Conservation (phyloP, 2,797 vertebrate species). For the Danio choprae region DNA sequence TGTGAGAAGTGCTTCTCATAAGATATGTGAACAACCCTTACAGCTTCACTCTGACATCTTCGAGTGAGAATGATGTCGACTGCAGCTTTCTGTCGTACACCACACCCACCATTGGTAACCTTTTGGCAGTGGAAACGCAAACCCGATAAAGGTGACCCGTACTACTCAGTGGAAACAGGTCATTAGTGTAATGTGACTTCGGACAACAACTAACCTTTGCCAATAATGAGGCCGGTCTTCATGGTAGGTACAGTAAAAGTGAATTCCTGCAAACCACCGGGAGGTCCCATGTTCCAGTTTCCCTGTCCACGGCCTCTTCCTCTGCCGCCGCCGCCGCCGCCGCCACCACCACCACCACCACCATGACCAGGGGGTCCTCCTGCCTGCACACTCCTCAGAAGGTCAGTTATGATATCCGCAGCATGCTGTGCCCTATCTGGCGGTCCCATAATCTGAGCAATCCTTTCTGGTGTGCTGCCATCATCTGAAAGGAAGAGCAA, state of each 20-base stretch:
- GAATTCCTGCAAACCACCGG: slow-evolving; percentile 97
- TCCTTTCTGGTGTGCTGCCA: slow-evolving; percentile 94
- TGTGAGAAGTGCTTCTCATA: no score
- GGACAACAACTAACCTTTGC: slow-evolving; percentile 83
- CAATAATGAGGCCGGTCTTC: slow-evolving; percentile 98
- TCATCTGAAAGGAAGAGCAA: slow-evolving; percentile 82
- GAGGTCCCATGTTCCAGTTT: slow-evolving; percentile 99
- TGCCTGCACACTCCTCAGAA: slow-evolving; percentile 95
- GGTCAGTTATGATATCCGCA: slow-evolving; percentile 95
- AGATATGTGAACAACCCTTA: no score
- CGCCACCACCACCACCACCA: background rate
- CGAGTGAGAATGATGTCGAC: no score
- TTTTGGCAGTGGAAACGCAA: no score
- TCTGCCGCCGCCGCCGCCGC: slow-evolving; percentile 85
- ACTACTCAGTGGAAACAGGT: no score
- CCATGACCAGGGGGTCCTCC: slow-evolving; percentile 90
- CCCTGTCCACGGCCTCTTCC: slow-evolving; percentile 95
- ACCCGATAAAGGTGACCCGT: no score
- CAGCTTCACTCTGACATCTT: no score
- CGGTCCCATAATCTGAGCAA: slow-evolving; percentile 98
- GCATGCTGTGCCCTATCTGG: slow-evolving; percentile 97
- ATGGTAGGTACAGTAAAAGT: slow-evolving; percentile 98
- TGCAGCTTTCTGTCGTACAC: no score
- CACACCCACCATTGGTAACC: no score
- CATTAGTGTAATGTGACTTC: no score